Conservation (phyloP, 2,113 vertebrate genomes). For the Neopipo cinnamomea region DNA sequence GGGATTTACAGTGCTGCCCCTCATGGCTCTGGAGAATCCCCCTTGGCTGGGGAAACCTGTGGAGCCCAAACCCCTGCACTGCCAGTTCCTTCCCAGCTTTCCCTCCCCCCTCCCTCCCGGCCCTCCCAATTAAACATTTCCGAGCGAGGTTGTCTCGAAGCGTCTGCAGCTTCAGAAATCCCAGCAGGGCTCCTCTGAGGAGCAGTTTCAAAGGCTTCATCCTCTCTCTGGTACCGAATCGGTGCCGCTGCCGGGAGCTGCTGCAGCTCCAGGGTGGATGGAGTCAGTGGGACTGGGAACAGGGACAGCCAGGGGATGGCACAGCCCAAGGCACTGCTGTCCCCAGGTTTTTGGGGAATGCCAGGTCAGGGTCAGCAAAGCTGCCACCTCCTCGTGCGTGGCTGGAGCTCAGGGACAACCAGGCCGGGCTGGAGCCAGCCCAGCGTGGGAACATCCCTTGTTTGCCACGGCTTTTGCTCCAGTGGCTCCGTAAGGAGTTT, state of each 20-base stretch:
- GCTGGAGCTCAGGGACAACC: not conserved
- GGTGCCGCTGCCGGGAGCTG: rapidly evolving
- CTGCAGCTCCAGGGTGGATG: not conserved
- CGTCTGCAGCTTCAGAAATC: not conserved
- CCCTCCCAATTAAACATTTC: not conserved
- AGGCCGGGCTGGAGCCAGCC: not conserved
- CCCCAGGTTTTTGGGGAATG: not conserved
- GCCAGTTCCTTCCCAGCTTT: not conserved
- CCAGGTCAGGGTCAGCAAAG: not conserved
- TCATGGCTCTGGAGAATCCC: not conserved
- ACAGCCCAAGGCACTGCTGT: rapidly evolving
- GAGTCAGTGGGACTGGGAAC: rapidly evolving
- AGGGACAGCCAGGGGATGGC: rapidly evolving
- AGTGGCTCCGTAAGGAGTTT: not conserved
- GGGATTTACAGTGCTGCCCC: not conserved
- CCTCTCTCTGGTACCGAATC: rapidly evolving
- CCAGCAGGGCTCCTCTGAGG: not conserved
- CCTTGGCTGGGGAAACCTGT: not conserved
- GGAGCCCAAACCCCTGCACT: not conserved
- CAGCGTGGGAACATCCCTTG: not conserved
- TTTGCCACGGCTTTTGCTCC: not conserved
- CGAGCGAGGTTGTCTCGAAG: not conserved
- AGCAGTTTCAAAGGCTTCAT: not conserved
- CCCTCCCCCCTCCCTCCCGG: not conserved
- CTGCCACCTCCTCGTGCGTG: rapidly evolving